These are phyloP conservation scores for Podarcis raffonei DNA, from an alignment of 2,113 vertebrate genomes.

Conservation along the genomic window DNA sequence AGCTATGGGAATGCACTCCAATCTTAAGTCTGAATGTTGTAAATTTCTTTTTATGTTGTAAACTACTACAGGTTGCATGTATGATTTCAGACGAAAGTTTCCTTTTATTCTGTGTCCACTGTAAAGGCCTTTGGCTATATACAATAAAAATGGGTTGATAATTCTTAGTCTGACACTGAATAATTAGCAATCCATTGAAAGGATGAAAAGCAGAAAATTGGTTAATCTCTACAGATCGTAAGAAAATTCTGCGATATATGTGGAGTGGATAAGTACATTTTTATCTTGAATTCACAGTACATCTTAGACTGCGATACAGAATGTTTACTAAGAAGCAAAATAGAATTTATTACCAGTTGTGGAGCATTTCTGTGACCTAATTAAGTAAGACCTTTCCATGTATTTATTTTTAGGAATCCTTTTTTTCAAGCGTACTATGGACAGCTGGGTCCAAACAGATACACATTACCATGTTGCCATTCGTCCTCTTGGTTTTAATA, in stretches of 20 bases:
- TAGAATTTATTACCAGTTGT: neutral
- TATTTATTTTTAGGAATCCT: neutral
- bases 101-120: no score
- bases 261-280: neutral
- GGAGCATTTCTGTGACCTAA: neutral
- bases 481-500: no score
- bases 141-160: no score
- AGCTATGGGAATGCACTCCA: no score
- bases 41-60: no score
- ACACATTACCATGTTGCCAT: no score
- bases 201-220: neutral
- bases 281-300: neutral
- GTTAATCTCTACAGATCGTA: neutral
- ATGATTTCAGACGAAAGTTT: no score
- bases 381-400: neutral
- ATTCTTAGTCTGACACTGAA: neutral
- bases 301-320: neutral
- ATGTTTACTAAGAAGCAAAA: neutral
- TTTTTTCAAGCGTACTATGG: neutral
- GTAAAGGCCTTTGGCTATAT: no score
- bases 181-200: neutral
- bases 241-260: neutral
- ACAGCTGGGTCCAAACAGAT: no score
- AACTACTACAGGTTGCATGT: no score
- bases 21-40: no score